phyloP scores from a whole-genome alignment of 2,888 invertebrate species.

The Himalopsyche kuldschensis region DNA sequence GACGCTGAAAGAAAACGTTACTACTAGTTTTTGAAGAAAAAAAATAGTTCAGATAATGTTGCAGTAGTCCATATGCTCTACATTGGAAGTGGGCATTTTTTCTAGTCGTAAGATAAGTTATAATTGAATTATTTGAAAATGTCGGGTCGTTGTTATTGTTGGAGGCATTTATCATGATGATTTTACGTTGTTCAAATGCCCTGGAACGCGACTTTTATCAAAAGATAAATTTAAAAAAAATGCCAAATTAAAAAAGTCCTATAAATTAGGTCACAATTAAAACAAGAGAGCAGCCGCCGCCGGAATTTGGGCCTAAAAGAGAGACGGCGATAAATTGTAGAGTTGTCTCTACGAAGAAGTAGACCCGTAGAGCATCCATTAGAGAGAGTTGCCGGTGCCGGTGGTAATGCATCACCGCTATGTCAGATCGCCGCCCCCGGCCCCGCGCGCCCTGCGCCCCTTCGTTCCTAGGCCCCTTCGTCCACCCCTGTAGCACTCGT shows the following conservation, averaged over 20 bases:
- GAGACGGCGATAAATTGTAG: conserved; percentile 38
- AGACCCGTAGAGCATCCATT: conserved; percentile 27
- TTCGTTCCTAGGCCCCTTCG: not conserved
- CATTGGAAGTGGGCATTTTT: too few species aligned
- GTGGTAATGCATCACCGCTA: conserved; percentile 26
- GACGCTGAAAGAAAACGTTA: too few species aligned
- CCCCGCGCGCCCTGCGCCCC: conserved; percentile 3
- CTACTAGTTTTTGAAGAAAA: too few species aligned
- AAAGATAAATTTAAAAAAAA: not conserved
- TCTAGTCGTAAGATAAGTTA: too few species aligned
- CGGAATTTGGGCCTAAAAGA: conserved; percentile 29
- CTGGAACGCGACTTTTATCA: not conserved
- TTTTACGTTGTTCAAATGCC: not conserved
- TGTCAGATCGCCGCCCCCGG: conserved; percentile 15
- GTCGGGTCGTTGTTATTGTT: not conserved
- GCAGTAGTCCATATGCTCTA: not conserved
- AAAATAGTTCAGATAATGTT: too few species aligned
- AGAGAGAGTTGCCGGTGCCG: conserved; percentile 9
- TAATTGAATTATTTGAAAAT: not conserved
- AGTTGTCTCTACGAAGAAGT: conserved; percentile 18
- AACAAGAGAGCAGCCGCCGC: not conserved
- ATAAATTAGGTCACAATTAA: not conserved
- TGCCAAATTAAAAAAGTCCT: not conserved
- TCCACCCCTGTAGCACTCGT: not conserved
- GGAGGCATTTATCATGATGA: not conserved